phyloP scores from a whole-genome alignment of 2,888 invertebrate species.

The Zootermopsis nevadensis region DNA sequence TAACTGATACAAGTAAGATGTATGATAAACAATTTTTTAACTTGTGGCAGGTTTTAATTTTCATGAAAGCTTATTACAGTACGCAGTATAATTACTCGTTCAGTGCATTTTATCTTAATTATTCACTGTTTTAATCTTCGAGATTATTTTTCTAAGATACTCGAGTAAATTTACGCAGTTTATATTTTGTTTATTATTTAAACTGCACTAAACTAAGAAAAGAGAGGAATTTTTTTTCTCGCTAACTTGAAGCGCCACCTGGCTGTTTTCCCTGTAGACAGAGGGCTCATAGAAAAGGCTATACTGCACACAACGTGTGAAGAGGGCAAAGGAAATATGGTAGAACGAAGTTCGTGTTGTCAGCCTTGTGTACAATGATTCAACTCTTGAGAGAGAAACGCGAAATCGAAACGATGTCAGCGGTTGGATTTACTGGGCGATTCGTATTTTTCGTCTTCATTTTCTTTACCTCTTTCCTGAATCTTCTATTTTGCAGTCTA shows the following conservation, averaged over 20 bases:
- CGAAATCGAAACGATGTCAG: constrained; percentile 14
- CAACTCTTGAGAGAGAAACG: not conserved
- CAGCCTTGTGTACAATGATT: not conserved
- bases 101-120: not conserved
- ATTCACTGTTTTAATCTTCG: not conserved
- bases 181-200: not conserved
- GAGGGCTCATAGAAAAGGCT: not conserved
- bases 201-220: not conserved
- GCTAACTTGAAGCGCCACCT: not conserved
- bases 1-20: too few species aligned
- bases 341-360: not conserved
- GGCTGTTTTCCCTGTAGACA: not conserved
- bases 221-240: not conserved
- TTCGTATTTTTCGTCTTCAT: not conserved
- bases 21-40: too few species aligned
- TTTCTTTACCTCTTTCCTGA: not conserved
- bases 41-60: too few species aligned
- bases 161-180: not conserved
- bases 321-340: not conserved
- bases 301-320: not conserved
- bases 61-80: too few species aligned
- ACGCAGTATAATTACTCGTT: too few species aligned
- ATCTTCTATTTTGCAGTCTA: not conserved
- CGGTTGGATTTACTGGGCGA: not conserved
- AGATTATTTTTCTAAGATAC: not conserved